Evolutionary conservation across 37 sponge, comb jelly and placozoan species (phyloP).

Genomic region (Spongilla lacustris): DNA sequence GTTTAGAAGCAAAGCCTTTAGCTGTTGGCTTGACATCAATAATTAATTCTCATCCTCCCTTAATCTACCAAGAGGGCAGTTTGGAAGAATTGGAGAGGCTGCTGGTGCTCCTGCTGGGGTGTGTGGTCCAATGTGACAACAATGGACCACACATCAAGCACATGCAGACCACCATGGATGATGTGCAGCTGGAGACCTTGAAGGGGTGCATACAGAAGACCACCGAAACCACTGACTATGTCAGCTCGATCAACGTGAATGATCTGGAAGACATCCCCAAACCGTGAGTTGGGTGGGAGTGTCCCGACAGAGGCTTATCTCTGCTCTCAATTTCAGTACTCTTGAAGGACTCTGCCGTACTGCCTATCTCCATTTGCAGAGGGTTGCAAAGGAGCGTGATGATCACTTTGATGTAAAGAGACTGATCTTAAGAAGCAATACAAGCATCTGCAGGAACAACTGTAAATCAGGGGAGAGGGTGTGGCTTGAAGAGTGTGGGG

Average conservation of each 20-base stretch:
- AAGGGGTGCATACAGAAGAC: slow-evolving; percentile 73
- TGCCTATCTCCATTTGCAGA: slow-evolving; percentile 76
- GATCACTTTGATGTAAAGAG: slow-evolving; percentile 50
- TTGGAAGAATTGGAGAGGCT: slow-evolving; percentile 91
- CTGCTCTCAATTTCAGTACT: slow-evolving; percentile 34
- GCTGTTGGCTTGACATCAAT: not conserved
- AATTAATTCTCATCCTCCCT: not conserved
- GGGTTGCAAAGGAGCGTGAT: slow-evolving; percentile 84
- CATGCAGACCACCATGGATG: slow-evolving; percentile 83
- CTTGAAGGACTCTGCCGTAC: slow-evolving; percentile 80
- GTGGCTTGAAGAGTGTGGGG: not conserved
- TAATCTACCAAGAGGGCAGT: slow-evolving; percentile 57
- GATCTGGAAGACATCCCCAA: slow-evolving; percentile 78
- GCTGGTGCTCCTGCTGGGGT: slow-evolving; percentile 83
- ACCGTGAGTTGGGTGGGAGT: slow-evolving; percentile 51
- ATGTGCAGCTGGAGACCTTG: slow-evolving; percentile 72
- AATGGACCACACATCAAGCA: slow-evolving; percentile 80
- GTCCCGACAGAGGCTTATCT: not conserved
- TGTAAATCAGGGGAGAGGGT: slow-evolving; percentile 45
- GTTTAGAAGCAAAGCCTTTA: not conserved
- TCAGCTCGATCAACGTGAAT: slow-evolving; percentile 84
- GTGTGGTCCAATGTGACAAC: slow-evolving; percentile 84
- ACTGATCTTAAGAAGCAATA: slow-evolving; percentile 70
- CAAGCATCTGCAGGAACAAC: slow-evolving; percentile 70
- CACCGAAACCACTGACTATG: slow-evolving; percentile 83